Conservation (phyloP, 1,140 invertebrate species). For the Papilio helenus region DNA sequence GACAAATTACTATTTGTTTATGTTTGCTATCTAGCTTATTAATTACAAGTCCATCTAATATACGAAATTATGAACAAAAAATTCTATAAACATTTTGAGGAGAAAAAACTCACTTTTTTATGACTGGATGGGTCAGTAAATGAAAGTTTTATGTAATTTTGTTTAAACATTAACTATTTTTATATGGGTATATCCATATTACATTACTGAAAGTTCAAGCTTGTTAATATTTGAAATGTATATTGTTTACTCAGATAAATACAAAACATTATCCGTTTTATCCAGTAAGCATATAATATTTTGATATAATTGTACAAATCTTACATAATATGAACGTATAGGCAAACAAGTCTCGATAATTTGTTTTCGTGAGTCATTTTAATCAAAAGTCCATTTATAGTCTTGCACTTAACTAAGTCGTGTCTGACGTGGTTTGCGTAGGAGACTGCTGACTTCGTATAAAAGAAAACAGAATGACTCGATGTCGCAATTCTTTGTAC, state of each 20-base stretch:
- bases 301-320: not conserved
- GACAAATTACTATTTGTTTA: not conserved
- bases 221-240: no score
- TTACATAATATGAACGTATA: not conserved
- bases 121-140: no score
- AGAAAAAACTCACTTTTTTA: no score
- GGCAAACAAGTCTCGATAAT: not conserved
- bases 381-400: conserved; percentile 38
- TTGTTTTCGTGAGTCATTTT: conserved; percentile 18
- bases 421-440: conserved; percentile 10
- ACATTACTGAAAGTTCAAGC: no score
- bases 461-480: not conserved
- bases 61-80: not conserved
- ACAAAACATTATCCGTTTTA: not conserved
- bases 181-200: no score
- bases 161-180: not conserved
- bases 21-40: not conserved
- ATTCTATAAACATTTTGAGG: not conserved
- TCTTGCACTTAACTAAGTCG: conserved; percentile 14
- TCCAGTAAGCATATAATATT: not conserved
- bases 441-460: not conserved
- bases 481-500: not conserved
- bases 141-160: not conserved
- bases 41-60: not conserved
- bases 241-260: no score